A percentile compares a stretch with the other conserved stretches of the same genome.
These are phyloP conservation scores for Lanius ludovicianus DNA, from an alignment of 2,113 vertebrate species.

Conservation along the genomic window DNA sequence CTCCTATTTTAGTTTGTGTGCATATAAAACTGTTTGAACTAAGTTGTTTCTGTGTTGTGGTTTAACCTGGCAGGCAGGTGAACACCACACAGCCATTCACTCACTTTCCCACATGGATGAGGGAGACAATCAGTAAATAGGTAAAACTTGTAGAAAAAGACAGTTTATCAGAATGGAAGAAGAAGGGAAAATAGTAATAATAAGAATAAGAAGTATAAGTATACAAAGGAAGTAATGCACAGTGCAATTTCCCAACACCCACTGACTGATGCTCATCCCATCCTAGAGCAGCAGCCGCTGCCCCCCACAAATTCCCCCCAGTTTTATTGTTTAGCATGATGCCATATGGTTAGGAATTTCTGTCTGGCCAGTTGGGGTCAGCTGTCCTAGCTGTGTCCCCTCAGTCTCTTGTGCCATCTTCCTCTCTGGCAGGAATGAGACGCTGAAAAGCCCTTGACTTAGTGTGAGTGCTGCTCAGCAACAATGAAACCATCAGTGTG, in stretches of 20 bases:
- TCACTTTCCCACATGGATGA: background rate
- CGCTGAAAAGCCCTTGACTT: background rate
- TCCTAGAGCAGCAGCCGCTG: background rate
- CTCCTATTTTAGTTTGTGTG: background rate
- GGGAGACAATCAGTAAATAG: background rate
- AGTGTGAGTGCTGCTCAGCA: background rate
- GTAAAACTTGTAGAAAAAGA: background rate
- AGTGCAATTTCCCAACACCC: background rate
- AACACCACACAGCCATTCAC: rapidly evolving
- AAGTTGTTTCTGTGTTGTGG: background rate
- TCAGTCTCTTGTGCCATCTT: background rate
- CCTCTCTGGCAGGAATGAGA: background rate
- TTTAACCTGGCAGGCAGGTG: background rate
- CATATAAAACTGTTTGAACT: background rate
- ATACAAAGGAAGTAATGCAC: background rate
- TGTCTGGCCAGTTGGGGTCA: background rate
- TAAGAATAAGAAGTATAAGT: background rate
- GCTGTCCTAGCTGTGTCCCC: background rate
- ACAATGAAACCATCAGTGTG: rapidly evolving
- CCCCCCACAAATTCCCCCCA: background rate
- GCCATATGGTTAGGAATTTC: background rate
- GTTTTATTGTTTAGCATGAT: background rate
- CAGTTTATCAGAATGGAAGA: background rate
- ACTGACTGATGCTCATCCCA: background rate
- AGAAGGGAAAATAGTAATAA: background rate